These are phyloP conservation scores for Sebastes taczanowskii DNA, from an alignment of 2,797 vertebrate genomes.

Conservation along the genomic window DNA sequence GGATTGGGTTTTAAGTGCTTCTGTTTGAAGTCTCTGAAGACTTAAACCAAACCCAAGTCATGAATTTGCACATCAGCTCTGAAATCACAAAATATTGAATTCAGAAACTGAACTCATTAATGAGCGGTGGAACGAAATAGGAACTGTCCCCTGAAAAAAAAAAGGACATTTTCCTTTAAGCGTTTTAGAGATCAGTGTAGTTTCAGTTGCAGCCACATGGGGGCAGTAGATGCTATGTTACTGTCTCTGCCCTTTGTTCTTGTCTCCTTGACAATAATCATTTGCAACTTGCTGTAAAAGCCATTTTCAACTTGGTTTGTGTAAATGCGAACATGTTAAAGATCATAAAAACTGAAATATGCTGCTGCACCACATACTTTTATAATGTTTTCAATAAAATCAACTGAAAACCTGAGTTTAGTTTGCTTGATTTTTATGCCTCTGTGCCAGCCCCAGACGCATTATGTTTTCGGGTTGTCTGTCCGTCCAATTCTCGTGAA, in stretches of 20 bases:
- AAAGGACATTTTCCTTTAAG: not conserved
- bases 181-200: conserved; percentile 16
- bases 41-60: conserved; percentile 14
- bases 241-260: conserved; percentile 11
- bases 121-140: not conserved
- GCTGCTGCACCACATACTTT: conserved; percentile 76
- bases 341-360: conserved; percentile 61
- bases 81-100: not conserved
- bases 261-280: conserved; percentile 17
- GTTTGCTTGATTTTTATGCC: not conserved
- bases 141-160: not conserved
- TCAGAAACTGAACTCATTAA: not conserved
- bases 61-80: conserved; percentile 31
- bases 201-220: conserved; percentile 45
- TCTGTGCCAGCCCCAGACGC: not conserved
- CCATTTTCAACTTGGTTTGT: conserved; percentile 62
- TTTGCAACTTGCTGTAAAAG: conserved; percentile 49
- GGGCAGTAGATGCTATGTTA: conserved; percentile 32
- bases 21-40: conserved; percentile 9
- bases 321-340: conserved; percentile 64
- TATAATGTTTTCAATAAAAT: conserved; percentile 83
- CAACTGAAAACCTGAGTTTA: conserved; percentile 33
- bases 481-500: not conserved
- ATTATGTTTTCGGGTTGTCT: not conserved
- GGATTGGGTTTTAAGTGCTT: not conserved